These are phyloP conservation scores for Rhynchonycteris naso DNA, from an alignment of 2,797 vertebrate genomes.

Conservation along the genomic window DNA sequence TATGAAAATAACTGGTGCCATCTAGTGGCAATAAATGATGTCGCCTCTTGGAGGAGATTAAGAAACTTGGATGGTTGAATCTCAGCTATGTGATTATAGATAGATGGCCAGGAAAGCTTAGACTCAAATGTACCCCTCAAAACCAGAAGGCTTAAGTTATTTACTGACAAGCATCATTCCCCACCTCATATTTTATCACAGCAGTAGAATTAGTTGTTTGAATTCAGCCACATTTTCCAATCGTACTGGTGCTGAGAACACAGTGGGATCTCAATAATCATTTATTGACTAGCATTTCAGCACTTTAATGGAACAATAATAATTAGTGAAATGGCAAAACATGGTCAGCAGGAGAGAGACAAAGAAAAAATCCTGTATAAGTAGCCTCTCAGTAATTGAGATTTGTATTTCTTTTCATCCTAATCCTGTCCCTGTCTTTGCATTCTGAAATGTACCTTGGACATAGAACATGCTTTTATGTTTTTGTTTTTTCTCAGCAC, in stretches of 20 bases:
- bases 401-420: neutral
- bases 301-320: slow-evolving; percentile 1
- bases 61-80: neutral
- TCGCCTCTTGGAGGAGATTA: slow-evolving; percentile 16
- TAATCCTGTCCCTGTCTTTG: neutral
- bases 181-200: neutral
- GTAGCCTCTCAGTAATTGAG: neutral
- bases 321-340: slow-evolving; percentile 60
- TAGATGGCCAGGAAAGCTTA: neutral
- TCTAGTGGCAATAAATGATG: slow-evolving; percentile 69
- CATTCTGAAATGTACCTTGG: neutral
- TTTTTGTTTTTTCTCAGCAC: neutral
- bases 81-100: neutral
- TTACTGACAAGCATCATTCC: neutral
- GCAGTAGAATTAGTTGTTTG: slow-evolving; percentile 37
- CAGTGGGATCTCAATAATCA: neutral
- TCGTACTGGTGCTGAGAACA: slow-evolving; percentile 10
- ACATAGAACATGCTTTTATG: neutral
- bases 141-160: neutral
- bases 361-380: neutral
- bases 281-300: slow-evolving; percentile 1
- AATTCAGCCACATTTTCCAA: neutral
- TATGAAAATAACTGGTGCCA: slow-evolving; percentile 75
- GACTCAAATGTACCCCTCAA: neutral
- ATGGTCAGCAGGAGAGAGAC: slow-evolving; percentile 20